phyloP scores from a whole-genome alignment of 2,113 vertebrate genomes.

The Naja naja region DNA sequence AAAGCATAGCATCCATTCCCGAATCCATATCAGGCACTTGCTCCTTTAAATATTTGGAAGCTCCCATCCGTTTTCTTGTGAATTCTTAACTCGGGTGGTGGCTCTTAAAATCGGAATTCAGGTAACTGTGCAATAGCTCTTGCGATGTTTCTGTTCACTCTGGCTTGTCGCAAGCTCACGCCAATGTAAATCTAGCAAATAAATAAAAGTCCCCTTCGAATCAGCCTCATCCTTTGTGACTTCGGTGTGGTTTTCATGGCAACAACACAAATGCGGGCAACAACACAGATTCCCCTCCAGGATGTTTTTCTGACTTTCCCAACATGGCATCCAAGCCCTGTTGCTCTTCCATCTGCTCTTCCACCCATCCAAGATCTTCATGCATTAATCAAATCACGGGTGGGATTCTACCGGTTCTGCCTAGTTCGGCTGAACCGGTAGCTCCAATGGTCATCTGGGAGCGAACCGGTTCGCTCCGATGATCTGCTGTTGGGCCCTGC shows the following conservation, averaged over 20 bases:
- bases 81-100: neutral
- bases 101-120: neutral
- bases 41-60: neutral
- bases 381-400: too few species aligned
- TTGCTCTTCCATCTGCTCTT: neutral
- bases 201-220: neutral
- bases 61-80: neutral
- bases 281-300: too few species aligned
- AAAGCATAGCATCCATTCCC: neutral
- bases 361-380: too few species aligned
- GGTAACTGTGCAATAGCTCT: neutral
- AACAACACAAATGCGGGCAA: neutral
- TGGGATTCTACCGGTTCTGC: too few species aligned
- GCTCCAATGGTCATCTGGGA: too few species aligned
- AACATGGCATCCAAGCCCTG: neutral
- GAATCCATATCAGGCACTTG: rapidly evolving
- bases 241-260: neutral
- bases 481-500: too few species aligned
- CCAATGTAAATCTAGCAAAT: neutral
- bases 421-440: too few species aligned
- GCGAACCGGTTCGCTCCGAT: too few species aligned
- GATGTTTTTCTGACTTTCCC: neutral
- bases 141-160: neutral
- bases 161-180: neutral
- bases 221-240: neutral